These are phyloP conservation scores for Acrobeloides nanus DNA, from an alignment of 2,888 invertebrate species.

Conservation along the genomic window DNA sequence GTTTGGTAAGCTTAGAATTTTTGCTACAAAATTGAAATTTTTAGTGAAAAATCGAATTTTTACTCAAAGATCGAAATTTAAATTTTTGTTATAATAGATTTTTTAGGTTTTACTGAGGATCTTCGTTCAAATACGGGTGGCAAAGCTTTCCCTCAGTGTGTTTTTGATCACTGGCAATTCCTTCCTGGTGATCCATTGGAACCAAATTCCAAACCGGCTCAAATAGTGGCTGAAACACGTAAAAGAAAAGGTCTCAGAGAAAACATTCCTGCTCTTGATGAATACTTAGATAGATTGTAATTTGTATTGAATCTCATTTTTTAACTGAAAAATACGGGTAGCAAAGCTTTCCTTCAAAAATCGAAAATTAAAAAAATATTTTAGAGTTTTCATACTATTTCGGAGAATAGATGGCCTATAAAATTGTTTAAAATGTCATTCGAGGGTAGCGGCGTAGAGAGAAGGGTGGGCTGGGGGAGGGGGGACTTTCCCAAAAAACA, in stretches of 20 bases:
- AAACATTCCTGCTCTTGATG: conserved; percentile 83
- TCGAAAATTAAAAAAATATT: no score
- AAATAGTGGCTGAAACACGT: conserved; percentile 71
- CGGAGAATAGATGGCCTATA: no score
- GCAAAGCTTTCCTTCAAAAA: no score
- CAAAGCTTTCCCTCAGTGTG: conserved; percentile 99
- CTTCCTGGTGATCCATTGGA: conserved; percentile 71
- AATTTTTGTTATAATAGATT: conserved; percentile 63
- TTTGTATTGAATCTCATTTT: no score
- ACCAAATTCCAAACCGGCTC: conserved; percentile 55
- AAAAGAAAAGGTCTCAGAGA: conserved; percentile 99
- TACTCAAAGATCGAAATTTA: not conserved
- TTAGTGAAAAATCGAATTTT: no score
- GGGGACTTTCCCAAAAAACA: no score
- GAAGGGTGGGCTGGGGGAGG: no score
- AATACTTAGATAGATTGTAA: conserved; percentile 99
- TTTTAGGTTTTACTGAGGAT: conserved; percentile 81
- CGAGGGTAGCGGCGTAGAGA: no score
- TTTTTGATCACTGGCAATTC: conserved; percentile 97
- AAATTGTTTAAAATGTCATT: no score
- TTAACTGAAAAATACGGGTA: no score
- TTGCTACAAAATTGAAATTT: no score
- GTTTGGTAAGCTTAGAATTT: conserved; percentile 66
- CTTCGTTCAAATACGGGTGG: conserved; percentile 91
- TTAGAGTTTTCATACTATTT: no score